A percentile compares a stretch with the other conserved stretches of the same genome.
phyloP scores from a whole-genome alignment of 1,140 invertebrate species.

The Drosophila ambigua region DNA sequence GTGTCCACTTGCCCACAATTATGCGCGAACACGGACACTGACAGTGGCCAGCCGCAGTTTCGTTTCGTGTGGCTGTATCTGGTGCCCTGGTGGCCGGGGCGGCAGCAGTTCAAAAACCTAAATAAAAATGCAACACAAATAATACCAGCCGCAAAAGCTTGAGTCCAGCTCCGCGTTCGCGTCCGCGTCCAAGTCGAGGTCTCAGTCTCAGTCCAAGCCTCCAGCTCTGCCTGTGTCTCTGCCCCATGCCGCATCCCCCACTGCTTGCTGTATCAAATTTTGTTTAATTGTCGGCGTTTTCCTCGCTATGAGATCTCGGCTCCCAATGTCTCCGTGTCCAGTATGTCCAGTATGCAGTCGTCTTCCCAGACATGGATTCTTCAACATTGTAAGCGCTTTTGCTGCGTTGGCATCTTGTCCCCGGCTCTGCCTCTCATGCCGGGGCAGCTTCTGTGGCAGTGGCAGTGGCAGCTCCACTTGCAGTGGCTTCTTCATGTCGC shows the following conservation, averaged over 20 bases:
- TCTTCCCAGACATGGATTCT: slow-evolving; percentile 74
- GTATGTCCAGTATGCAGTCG: slow-evolving; percentile 44
- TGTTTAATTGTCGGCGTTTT: slow-evolving; percentile 73
- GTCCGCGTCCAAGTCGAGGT: no score
- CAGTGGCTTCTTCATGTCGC: slow-evolving; percentile 12
- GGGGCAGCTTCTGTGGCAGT: not conserved
- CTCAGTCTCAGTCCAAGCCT: no score
- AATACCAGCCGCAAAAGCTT: slow-evolving; percentile 30
- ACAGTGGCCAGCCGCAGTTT: no score
- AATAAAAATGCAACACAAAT: slow-evolving; percentile 58
- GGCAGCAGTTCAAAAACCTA: slow-evolving; percentile 74
- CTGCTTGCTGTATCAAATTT: slow-evolving; percentile 75
- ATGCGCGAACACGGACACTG: slow-evolving; percentile 39
- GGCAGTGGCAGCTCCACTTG: no score
- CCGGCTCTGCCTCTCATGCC: slow-evolving; percentile 16
- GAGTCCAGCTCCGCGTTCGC: no score
- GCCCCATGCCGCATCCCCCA: not conserved
- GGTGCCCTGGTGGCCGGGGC: not conserved
- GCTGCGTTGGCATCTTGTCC: slow-evolving; percentile 78
- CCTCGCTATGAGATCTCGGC: not conserved
- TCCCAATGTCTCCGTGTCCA: slow-evolving; percentile 2
- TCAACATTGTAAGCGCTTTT: slow-evolving; percentile 80
- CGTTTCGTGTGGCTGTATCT: slow-evolving; percentile 1
- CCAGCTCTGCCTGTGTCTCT: not conserved
- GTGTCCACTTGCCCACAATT: slow-evolving; percentile 13